Conservation (phyloP, 2,797 vertebrate genomes). For the Dipus sagitta region DNA sequence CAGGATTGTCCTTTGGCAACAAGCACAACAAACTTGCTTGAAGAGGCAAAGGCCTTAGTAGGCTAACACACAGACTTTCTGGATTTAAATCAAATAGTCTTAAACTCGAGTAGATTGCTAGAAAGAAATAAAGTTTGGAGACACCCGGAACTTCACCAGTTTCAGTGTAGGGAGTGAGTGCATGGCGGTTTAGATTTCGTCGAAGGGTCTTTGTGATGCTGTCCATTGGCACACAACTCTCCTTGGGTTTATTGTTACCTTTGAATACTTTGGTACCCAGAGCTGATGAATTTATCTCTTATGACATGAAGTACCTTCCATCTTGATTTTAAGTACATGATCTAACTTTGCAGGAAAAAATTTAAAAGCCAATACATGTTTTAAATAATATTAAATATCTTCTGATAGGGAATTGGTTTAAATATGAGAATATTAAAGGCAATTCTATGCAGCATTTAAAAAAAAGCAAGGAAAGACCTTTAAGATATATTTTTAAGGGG, state of each 20-base stretch:
- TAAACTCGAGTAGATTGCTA: background rate
- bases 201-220: background rate
- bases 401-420: background rate
- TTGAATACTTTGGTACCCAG: background rate
- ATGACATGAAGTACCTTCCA: background rate
- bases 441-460: background rate
- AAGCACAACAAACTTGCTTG: background rate
- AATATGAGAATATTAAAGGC: background rate
- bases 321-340: background rate
- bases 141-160: background rate
- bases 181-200: background rate
- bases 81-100: conserved; percentile 1
- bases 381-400: conserved; percentile 19
- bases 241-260: conserved; percentile 32
- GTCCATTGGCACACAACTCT: background rate
- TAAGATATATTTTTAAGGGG: background rate
- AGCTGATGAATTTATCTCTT: background rate
- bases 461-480: background rate
- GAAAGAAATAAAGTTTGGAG: background rate
- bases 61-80: background rate
- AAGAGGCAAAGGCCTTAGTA: background rate
- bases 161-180: background rate
- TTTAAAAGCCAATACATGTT: background rate
- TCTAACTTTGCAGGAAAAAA: background rate
- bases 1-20: background rate